Evolutionary conservation across 2,797 vertebrate genomes (phyloP).

Genomic region (Echiichthys vipera): DNA sequence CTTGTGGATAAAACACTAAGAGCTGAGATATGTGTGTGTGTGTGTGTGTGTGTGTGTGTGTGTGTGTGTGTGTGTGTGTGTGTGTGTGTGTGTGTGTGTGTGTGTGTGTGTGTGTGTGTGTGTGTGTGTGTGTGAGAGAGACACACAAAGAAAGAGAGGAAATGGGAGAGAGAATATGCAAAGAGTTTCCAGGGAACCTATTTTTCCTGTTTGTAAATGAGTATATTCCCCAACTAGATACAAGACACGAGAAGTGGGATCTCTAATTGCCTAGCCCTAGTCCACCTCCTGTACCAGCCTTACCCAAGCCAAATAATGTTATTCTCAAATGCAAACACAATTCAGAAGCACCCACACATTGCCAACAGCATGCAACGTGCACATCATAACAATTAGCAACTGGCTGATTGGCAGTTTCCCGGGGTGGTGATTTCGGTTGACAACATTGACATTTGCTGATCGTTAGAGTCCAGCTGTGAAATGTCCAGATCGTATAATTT

Average conservation of each 20-base stretch:
- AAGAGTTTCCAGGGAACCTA: conserved; percentile 23
- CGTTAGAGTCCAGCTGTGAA: conserved; percentile 21
- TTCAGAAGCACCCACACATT: not conserved
- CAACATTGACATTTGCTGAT: conserved; percentile 38
- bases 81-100: not conserved
- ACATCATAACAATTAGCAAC: conserved; percentile 29
- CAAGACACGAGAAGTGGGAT: conserved; percentile 17
- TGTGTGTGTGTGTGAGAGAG: not conserved
- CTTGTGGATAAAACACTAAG: conserved; percentile 43
- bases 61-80: not conserved
- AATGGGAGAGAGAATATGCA: conserved; percentile 19
- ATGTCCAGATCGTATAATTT: conserved; percentile 4
- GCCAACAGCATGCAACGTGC: not conserved
- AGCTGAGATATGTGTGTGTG: not conserved
- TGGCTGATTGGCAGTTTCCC: conserved; percentile 30
- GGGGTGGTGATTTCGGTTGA: conserved; percentile 6
- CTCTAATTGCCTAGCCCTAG: conserved; percentile 32
- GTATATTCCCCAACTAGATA: conserved; percentile 35
- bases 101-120: not conserved
- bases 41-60: not conserved
- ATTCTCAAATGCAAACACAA: conserved; percentile 29
- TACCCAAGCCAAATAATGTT: conserved; percentile 24
- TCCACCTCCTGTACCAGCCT: conserved; percentile 27
- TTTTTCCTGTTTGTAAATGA: conserved; percentile 46
- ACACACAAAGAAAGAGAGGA: not conserved